Conservation (phyloP, 2,888 invertebrate genomes). For the Mesorhabditis sp. region DNA sequence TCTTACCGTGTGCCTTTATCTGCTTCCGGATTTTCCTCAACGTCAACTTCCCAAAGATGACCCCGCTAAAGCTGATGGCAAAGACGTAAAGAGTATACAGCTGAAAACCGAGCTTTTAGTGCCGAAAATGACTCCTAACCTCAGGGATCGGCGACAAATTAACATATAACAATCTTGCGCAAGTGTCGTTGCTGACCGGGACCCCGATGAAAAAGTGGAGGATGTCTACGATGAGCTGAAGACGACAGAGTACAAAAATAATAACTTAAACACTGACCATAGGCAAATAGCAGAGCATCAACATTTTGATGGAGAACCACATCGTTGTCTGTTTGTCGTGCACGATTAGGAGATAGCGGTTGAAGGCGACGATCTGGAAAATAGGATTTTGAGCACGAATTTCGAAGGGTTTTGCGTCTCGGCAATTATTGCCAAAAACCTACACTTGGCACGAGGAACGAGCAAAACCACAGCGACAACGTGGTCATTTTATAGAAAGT, state of each 20-base stretch:
- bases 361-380: conserved; percentile 1
- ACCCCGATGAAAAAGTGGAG: neutral
- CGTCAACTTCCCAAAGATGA: neutral
- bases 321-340: neutral
- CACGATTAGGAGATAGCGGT: conserved; percentile 2
- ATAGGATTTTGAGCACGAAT: neutral
- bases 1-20: neutral
- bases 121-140: neutral
- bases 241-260: neutral
- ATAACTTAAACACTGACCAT: neutral
- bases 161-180: conserved; percentile 4
- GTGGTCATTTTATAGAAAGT: conserved; percentile 2
- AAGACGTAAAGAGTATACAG: conserved; percentile 1
- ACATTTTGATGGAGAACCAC: neutral
- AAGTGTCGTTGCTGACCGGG: neutral
- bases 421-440: neutral
- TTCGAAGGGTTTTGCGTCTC: too few species aligned
- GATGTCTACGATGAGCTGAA: neutral
- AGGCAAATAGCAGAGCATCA: neutral
- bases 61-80: neutral
- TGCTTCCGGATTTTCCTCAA: neutral
- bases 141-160: neutral
- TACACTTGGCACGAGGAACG: conserved; percentile 5
- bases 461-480: conserved; percentile 6
- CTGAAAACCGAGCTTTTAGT: neutral